Base-by-base conservation (phyloP, 2,113 vertebrate genomes). In the Protomyctophum bolini region DNA sequence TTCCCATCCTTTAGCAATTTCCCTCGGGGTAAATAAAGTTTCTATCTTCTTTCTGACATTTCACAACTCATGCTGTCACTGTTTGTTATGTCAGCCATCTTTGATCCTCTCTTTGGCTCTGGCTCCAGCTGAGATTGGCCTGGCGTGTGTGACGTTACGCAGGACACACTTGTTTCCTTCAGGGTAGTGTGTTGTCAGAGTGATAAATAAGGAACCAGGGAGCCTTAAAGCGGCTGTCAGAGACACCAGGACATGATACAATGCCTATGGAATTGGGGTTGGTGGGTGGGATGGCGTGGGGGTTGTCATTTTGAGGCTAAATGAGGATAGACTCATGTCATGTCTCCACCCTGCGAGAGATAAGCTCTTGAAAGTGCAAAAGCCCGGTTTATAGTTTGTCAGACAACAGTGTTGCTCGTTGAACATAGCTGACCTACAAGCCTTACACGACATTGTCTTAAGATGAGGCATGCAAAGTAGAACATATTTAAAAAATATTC, bases 91-190 rank as follows among this genome's bases (percentile, higher is more conserved):
- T 59, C 76, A 79, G 66, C 74, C 69, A 48, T 75, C 71, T 87
- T 83, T 83, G 79, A 90, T 86, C 78, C 81, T 86, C 79, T 76
- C 75, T 80, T 54, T 86, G 86, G 83, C 82, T 65, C 74, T 6
- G 8, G 72, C 48, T 51, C 8, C 50, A 61, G 80, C 58, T 66
- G 83, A 86, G 84, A 80, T 87, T 86, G 66, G 84, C 66, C 15
- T 83, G 75, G 80, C 80, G 84, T 72, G 61, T 70, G 68, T 90
- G 86, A 88, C 73, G 74, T 72, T 87, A 70, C 75, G 83, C 88
- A 89, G 88, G 86, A 72, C 87, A 75, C 76, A 54, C 75, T 86
- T 58, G 67, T 90, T 86, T 91, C 86, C 76, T 72, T 80, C 83
- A 66, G 82, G 77, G 70, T 81, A 79, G 76, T 57, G 62, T 66